Evolutionary conservation across 2,888 invertebrate genomes (phyloP).

Genomic region (Lasioglossum figueresi): DNA sequence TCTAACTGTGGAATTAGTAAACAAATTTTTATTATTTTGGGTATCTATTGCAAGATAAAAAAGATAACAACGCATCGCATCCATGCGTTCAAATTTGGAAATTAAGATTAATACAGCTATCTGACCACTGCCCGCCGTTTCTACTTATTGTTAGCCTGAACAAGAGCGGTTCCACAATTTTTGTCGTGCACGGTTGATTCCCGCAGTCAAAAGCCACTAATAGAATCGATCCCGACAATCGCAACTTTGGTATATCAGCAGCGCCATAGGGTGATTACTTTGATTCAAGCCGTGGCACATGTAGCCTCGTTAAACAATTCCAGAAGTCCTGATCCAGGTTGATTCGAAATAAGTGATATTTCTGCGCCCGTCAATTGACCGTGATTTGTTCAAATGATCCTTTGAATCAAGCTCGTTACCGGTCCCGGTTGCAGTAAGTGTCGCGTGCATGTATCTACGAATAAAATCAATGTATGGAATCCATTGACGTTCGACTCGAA

Average conservation of each 20-base stretch:
- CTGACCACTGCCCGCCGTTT: neutral
- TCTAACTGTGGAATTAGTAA: neutral
- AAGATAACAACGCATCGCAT: neutral
- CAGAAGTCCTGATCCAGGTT: neutral
- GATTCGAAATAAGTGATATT: constrained; percentile 43
- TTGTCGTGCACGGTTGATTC: neutral
- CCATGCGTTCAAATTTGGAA: neutral
- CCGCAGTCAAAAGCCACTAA: neutral
- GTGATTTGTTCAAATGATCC: constrained; percentile 50
- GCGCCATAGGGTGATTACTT: constrained; percentile 2
- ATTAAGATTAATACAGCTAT: neutral
- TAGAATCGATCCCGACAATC: constrained; percentile 2
- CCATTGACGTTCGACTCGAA: constrained; percentile 30
- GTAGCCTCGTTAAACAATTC: constrained; percentile 14
- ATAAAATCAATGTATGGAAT: constrained; percentile 55
- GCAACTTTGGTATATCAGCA: constrained; percentile 1
- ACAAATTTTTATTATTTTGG: too few species aligned
- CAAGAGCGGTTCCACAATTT: neutral
- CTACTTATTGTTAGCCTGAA: neutral
- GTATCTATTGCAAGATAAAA: too few species aligned
- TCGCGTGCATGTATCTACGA: constrained; percentile 28
- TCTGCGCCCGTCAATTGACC: constrained; percentile 33
- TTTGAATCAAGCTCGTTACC: constrained; percentile 58
- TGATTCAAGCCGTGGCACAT: constrained; percentile 13
- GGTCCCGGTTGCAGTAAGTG: constrained; percentile 7